phyloP scores from a whole-genome alignment of 2,113 vertebrate species.

The Penelope pileata region DNA sequence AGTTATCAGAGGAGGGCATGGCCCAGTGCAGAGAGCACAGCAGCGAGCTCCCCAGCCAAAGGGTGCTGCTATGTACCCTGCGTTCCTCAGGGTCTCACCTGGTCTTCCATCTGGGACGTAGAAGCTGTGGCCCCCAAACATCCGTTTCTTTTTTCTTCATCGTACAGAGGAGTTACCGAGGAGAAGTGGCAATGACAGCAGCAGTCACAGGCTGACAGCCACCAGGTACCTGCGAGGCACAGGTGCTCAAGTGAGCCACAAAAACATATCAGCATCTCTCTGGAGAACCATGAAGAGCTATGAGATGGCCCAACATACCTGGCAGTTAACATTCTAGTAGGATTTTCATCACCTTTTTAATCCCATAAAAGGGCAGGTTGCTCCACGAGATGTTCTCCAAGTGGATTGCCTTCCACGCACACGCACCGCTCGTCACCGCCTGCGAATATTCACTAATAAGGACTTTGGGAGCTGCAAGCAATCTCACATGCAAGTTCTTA shows the following conservation, averaged over 20 bases:
- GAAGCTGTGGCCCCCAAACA: background rate
- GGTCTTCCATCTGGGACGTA: background rate
- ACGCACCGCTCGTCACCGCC: accelerated
- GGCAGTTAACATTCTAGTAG: background rate
- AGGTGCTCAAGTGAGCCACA: background rate
- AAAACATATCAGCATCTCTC: background rate
- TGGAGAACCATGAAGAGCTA: background rate
- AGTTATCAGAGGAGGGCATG: no score
- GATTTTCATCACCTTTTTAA: background rate
- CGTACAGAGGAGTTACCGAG: background rate
- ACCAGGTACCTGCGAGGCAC: background rate
- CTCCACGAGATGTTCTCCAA: background rate
- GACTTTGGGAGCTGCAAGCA: background rate
- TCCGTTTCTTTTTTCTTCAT: background rate
- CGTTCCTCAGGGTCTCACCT: no score
- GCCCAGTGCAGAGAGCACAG: no score
- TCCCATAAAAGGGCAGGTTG: background rate
- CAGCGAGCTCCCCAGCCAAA: no score
- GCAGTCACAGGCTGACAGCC: background rate
- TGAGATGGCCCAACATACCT: background rate
- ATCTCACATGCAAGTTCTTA: background rate
- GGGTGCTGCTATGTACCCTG: no score
- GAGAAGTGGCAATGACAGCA: background rate
- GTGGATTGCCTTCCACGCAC: background rate
- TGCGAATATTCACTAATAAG: background rate